Base-by-base conservation (phyloP, 2,113 vertebrate species). In the Chauna torquata region DNA sequence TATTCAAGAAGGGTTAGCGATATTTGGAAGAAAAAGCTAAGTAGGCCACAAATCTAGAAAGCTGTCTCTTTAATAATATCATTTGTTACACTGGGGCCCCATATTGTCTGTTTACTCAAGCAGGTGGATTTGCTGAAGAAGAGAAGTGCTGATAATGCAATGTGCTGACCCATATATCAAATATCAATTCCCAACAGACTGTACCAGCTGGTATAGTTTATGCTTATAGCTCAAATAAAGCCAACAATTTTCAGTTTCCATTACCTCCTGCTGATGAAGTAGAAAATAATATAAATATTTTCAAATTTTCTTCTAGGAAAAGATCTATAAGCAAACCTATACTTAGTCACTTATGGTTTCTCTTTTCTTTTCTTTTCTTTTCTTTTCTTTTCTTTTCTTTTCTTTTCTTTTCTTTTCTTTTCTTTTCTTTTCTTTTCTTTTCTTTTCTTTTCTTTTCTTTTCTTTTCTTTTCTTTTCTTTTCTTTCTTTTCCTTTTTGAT, bases 131-230 rank as follows among this genome's bases (percentile, higher is more conserved):
- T 96, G 45, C 64, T 92, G 64, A 92, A 92, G 78, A 96, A 96
- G 69, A 97, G 97, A 99, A 98, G 50, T 98, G 98, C 98, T 99
- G 98, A 99, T 98, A 97, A 98, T 98, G 98, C 98, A 98, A 85
- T 97, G 97, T 98, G 96, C 98, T 99, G 99, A 99, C 98, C 98
- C 98, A 99, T 96, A 99, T 99, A 98, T 97, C 96, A 95, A 96
- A 99, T 99, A 98, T 97, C 96, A 95, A 96, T 91, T 99, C 98
- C 98, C 98, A 80, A 74, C 52, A 98, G 98, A 98, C 94, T 95
- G 90, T 92, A 80, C 97, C 98, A 98, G 98, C 97, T 98, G 98
- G 96, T 95, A 64, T 32, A 97, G 80, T 80, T 70, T 90, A 74
- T 92, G 86, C 59, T 97, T 92, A 88, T 42, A 96, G 50, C 94